phyloP scores from a whole-genome alignment of 2,888 invertebrate genomes.

The Drosophila kokeensis region DNA sequence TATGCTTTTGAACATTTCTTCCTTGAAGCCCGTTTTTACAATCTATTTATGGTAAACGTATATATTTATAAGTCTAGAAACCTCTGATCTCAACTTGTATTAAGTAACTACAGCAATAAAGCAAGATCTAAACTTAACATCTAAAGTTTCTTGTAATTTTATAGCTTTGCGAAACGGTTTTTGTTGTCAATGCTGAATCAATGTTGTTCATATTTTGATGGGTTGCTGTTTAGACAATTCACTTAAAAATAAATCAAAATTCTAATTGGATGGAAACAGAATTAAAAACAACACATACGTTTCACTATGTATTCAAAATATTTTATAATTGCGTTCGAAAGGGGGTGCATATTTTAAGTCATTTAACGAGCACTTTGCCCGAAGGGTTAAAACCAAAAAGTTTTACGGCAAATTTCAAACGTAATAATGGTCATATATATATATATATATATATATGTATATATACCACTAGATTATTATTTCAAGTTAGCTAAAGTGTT shows the following conservation, averaged over 20 bases:
- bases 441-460: not conserved
- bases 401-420: constrained; percentile 10
- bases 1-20: not conserved
- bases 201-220: not conserved
- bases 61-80: not conserved
- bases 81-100: not conserved
- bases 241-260: constrained; percentile 28
- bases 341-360: constrained; percentile 49
- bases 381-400: constrained; percentile 21
- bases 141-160: not conserved
- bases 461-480: not conserved
- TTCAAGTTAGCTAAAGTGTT: not conserved
- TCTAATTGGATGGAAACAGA: constrained; percentile 34
- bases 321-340: constrained; percentile 43
- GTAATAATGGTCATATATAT: constrained; percentile 1
- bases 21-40: not conserved
- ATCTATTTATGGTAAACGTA: not conserved
- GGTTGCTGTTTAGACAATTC: constrained; percentile 3
- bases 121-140: not conserved
- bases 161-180: not conserved
- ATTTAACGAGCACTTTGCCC: constrained; percentile 18
- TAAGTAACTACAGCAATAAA: not conserved
- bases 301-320: constrained; percentile 20
- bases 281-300: constrained; percentile 39
- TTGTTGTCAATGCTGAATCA: fast-evolving